These are phyloP conservation scores for Parasteatoda tepidariorum DNA, from an alignment of 1,140 invertebrate genomes.

Conservation along the genomic window DNA sequence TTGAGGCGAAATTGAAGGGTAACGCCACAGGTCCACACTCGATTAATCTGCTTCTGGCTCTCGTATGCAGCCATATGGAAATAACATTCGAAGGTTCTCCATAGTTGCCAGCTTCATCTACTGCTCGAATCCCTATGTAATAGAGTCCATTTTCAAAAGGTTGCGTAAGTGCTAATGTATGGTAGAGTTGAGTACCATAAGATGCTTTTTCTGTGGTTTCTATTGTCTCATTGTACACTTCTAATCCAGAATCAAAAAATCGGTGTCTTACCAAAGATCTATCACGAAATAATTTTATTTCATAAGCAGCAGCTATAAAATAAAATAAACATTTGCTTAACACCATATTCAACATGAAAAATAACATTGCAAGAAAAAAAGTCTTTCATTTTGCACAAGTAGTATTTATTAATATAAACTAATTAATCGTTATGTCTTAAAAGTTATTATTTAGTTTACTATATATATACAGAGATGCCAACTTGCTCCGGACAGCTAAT, in stretches of 20 bases:
- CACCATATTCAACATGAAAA: no score
- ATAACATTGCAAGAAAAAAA: no score
- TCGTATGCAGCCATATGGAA: background rate
- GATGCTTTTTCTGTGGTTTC: slow-evolving; percentile 30
- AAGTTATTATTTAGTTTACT: no score
- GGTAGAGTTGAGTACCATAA: slow-evolving; percentile 65
- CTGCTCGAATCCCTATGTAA: slow-evolving; percentile 72
- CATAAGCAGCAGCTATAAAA: slow-evolving; percentile 36
- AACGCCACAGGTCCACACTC: no score
- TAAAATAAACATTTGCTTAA: no score
- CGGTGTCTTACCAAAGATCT: slow-evolving; percentile 5
- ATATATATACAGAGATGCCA: no score
- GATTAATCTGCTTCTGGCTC: no score
- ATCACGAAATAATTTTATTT: slow-evolving; percentile 22
- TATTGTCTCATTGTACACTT: slow-evolving; percentile 60
- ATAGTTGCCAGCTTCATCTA: slow-evolving; percentile 67
- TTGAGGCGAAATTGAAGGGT: no score
- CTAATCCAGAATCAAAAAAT: slow-evolving; percentile 48
- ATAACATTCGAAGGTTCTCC: slow-evolving; percentile 73
- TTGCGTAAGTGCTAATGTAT: slow-evolving; percentile 68
- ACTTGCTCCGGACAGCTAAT: no score
- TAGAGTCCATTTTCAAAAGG: slow-evolving; percentile 66
- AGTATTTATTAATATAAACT: no score
- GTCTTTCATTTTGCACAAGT: no score
- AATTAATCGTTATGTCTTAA: no score